A percentile compares a stretch with the other conserved stretches of the same genome.
Evolutionary conservation across 2,797 vertebrate species (phyloP).

Genomic region (Pseudotriccus pelzelni): DNA sequence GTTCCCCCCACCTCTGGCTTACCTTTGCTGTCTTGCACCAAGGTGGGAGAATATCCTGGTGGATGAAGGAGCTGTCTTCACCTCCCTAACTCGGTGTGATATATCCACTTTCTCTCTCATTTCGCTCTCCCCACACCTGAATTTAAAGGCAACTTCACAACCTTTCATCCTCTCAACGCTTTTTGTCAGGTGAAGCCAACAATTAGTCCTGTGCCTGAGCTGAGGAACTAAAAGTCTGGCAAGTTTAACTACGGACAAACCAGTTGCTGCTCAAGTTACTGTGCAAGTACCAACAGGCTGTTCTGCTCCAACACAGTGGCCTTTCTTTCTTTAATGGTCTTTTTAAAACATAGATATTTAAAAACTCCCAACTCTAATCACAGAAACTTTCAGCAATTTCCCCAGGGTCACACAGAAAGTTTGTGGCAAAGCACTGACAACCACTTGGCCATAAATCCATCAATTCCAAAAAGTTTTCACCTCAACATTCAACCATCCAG

Average conservation of each 20-base stretch:
- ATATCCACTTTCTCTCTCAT: not conserved
- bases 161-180: not conserved
- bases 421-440: not conserved
- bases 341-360: rapidly evolving
- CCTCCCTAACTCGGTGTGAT: not conserved
- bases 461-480: not conserved
- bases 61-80: not conserved
- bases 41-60: not conserved
- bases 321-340: not conserved
- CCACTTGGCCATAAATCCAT: rapidly evolving
- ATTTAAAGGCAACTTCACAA: not conserved
- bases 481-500: not conserved
- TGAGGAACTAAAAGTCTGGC: not conserved
- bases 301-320: not conserved
- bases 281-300: conserved; percentile 10
- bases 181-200: not conserved
- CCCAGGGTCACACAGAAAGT: not conserved
- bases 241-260: not conserved
- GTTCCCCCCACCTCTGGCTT: not conserved
- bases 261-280: not conserved
- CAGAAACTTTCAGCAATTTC: not conserved
- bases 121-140: not conserved
- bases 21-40: not conserved
- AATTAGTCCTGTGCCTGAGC: not conserved
- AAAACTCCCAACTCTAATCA: not conserved